Evolutionary conservation across 2,113 vertebrate genomes (phyloP).

Genomic region (Epinephelus lanceolatus): DNA sequence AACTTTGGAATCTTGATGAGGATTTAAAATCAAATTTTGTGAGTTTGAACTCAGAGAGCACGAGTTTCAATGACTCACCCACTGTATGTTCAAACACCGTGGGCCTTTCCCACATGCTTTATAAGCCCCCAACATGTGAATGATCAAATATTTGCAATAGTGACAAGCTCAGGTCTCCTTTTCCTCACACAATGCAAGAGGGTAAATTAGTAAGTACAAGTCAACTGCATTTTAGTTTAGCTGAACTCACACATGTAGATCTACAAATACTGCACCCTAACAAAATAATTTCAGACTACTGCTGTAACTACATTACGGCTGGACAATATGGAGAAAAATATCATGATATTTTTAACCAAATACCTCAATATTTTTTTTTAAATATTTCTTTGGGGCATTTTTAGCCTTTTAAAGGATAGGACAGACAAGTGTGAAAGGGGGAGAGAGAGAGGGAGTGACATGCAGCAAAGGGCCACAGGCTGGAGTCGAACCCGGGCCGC

Average conservation of each 20-base stretch:
- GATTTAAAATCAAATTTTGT: neutral
- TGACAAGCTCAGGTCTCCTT: neutral
- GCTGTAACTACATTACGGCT: neutral
- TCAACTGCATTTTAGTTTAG: neutral
- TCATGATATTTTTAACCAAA: too few relatives aligned
- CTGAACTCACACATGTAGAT: neutral
- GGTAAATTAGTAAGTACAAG: neutral
- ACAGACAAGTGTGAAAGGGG: too few relatives aligned
- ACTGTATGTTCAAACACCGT: neutral
- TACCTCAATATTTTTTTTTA: too few relatives aligned
- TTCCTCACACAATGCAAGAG: neutral
- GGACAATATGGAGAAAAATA: too few relatives aligned
- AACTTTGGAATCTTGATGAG: neutral
- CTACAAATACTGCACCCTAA: neutral
- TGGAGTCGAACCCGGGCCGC: too few relatives aligned
- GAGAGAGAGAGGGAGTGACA: too few relatives aligned
- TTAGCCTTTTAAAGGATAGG: too few relatives aligned
- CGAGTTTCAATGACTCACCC: neutral
- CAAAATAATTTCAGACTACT: too few relatives aligned
- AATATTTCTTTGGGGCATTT: too few relatives aligned
- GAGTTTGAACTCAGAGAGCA: neutral
- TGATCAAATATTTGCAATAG: neutral
- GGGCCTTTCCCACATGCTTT: neutral
- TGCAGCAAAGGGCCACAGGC: too few relatives aligned
- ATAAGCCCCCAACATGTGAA: neutral